Evolutionary conservation across 1,140 invertebrate species (phyloP).

Genomic region (Apis florea): DNA sequence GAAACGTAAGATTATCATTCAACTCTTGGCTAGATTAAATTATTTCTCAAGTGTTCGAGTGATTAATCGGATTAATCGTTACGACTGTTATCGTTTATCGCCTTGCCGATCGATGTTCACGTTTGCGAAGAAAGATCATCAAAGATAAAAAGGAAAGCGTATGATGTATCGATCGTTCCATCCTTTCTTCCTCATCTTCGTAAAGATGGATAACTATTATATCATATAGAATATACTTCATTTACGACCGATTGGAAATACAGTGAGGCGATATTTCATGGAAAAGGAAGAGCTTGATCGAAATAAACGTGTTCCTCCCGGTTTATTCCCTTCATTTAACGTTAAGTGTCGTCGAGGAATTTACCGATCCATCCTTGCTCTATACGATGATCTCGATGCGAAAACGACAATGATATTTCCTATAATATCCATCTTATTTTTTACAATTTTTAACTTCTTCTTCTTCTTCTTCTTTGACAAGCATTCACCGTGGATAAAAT

Average conservation of each 20-base stretch:
- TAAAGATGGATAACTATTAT: slow-evolving; percentile 5
- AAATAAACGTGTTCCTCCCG: background rate
- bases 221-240: background rate
- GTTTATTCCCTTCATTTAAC: background rate
- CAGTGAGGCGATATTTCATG: background rate
- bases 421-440: background rate
- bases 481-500: no score
- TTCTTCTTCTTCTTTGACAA: no score
- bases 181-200: background rate
- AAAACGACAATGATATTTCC: background rate
- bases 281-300: no score
- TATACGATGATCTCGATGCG: background rate
- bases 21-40: no score
- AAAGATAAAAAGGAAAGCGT: background rate
- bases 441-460: background rate
- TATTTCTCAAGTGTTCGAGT: no score
- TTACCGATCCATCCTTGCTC: background rate
- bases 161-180: background rate
- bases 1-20: no score
- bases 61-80: no score
- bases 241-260: background rate
- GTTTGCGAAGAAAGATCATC: background rate
- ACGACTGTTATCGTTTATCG: no score
- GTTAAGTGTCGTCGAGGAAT: background rate
- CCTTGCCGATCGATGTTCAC: no score